Conservation (phyloP, 2,797 vertebrate genomes). For the Catamblyrhynchus diadema region DNA sequence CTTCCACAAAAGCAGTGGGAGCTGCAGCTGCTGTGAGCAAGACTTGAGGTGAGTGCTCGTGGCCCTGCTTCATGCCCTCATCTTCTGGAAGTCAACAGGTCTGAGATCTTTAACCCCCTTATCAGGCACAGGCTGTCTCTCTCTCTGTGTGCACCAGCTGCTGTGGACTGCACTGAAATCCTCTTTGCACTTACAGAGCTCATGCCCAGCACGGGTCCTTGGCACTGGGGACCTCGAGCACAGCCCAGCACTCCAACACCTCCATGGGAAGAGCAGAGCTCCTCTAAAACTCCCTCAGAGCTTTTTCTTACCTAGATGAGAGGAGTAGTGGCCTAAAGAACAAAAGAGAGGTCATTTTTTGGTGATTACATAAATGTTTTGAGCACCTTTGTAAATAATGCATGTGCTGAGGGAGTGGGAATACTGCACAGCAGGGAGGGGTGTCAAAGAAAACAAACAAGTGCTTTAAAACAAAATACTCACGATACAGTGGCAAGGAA, state of each 20-base stretch:
- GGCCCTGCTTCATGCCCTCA: neutral
- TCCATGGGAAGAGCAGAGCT: neutral
- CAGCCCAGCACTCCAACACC: neutral
- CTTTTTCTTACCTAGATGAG: neutral
- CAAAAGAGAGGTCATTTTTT: neutral
- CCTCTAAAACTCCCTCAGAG: neutral
- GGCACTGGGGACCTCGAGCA: rapidly evolving
- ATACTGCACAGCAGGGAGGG: neutral
- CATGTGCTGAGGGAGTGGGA: neutral
- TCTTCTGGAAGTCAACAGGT: neutral
- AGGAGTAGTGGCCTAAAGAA: neutral
- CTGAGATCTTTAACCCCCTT: neutral
- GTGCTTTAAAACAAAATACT: neutral
- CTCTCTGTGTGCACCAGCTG: neutral
- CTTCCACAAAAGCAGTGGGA: neutral
- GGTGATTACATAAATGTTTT: neutral
- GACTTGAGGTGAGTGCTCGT: rapidly evolving
- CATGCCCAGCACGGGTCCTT: neutral
- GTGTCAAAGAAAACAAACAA: neutral
- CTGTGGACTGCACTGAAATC: neutral
- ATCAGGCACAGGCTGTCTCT: neutral
- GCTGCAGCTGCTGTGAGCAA: neutral
- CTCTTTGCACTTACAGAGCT: neutral
- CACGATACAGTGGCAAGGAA: neutral
- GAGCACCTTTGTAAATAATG: neutral